Base-by-base conservation (phyloP, 2,113 vertebrate species). In the Caranx ignobilis region DNA sequence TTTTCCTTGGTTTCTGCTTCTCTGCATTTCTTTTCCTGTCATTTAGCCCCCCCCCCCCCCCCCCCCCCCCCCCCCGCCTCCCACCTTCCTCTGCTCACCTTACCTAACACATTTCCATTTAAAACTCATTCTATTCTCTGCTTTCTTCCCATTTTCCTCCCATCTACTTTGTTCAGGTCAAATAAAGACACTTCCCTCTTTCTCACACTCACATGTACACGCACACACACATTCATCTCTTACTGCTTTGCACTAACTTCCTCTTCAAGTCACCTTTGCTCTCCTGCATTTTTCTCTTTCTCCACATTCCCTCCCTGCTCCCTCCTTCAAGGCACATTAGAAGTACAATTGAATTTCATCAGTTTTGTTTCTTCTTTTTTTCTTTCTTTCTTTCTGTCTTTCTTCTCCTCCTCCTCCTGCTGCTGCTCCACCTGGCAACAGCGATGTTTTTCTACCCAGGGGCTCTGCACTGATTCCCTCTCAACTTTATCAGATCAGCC, bases 261-360 rank as follows among this genome's bases (percentile, higher is more conserved):
- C 15, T 74, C 56, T 39, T 47, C 7, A 0, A 63, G 11, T 19
- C 37, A n/a, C 47, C 41, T 1, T 43, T 19, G 6, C 12, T 64
- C 32, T 43, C 52, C 35, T 47, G 45, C 60, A 39, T 45, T 39
- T 63, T 63, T 18, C 16, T 47, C 15, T 35, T 37, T 31, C 59
- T 16, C 9, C 13, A 45, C 9, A 15, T 31, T 21, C n/a, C 43
- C n/a, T 32, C 26, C 48, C 54, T 3, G 0, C 74, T 65, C 19
- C 63, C 19, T 65, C 55, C 56, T 35, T 74, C 32, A 70, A 74
- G 45, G 75, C 43, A 60, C 54, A 66, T 19, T 81, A 37, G 13
- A 34, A 85, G 45, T 63, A 43, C n/a, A 48, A 34, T 39, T 73
- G 52, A 48, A 78, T 82, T 65, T 60, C 70, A 64, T 74, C 70